Evolutionary conservation across 2,797 vertebrate genomes (phyloP), one percentile per base, ranked within the genome.

Genomic region (Staurois parvus): DNA sequence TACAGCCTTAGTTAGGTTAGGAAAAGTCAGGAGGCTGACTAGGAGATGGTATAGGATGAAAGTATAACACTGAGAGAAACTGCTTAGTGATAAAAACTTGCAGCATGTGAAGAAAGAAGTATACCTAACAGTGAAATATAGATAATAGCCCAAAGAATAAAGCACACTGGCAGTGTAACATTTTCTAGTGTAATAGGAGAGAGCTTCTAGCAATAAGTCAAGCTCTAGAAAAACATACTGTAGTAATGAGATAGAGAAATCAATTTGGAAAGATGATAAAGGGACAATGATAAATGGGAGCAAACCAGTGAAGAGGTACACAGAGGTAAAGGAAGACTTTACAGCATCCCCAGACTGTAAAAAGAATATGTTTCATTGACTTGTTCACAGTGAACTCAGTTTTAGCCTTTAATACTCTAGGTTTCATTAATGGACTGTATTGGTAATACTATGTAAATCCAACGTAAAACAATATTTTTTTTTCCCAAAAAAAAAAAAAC

Each of bases 241-340:
- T 59, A 83, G 75, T 86, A 83, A 86, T 83, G 75, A 83, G 85
- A 86, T 83, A 86, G 85, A 86, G 80, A 86, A 86, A 86, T 86
- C 85, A 83, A 86, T 86, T 86, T 83, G 68, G 68, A 86, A 83
- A 83, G 80, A 86, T 86, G 85, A 86, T 83, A 83, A 86, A 83
- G 80, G 85, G 75, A 76, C 79, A 86, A 59, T 86, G 80, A 86
- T 86, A 79, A 86, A 83, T 86, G 40, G 80, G 74, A 83, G 40
- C 69, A 83, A 77, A 48, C 70, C 80, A 75, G 72, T 48, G 62
- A 74, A 85, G 77, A 85, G 76, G 62, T 72, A 40, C 76, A 79
- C 69, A 86, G 37, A 86, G 66, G 56, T 73, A 86, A 30, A 74
- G 69, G 56, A 78, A 78, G 75, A 79, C 56, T 76, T 76, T 68